Percentiles rank a stretch among this genome's conserved stretches.
phyloP scores from a whole-genome alignment of 2,888 invertebrate species.

The Nomada ruficornis region DNA sequence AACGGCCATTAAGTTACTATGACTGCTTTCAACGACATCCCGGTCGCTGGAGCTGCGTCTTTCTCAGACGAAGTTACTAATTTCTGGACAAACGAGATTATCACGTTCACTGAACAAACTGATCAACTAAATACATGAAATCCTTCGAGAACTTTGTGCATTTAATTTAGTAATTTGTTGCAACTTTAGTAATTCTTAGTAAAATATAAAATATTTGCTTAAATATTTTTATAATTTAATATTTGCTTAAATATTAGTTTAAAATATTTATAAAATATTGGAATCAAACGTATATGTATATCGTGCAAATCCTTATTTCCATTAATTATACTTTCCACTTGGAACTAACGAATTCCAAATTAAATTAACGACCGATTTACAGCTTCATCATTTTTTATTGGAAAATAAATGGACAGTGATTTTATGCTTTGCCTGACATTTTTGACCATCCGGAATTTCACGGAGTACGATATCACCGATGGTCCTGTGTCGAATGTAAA shows the following conservation, averaged over 20 bases:
- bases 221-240: too few relatives aligned
- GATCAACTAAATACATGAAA: background rate
- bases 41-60: conserved; percentile 34
- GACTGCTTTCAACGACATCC: conserved; percentile 52
- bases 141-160: background rate
- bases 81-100: conserved; percentile 34
- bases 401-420: conserved; percentile 10
- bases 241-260: too few relatives aligned
- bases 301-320: too few relatives aligned
- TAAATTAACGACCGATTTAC: background rate
- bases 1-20: conserved; percentile 64
- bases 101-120: conserved; percentile 7
- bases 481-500: conserved; percentile 42
- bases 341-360: too few relatives aligned
- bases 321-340: too few relatives aligned
- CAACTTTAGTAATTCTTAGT: too few relatives aligned
- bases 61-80: conserved; percentile 38
- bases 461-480: conserved; percentile 38
- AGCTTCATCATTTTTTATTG: conserved; percentile 16
- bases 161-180: too few relatives aligned
- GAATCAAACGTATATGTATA: too few relatives aligned
- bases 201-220: too few relatives aligned
- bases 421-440: background rate
- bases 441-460: conserved; percentile 25
- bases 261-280: too few relatives aligned